Evolutionary conservation across 2,888 invertebrate species (phyloP), one percentile per base, ranked within the genome.

Genomic region (Tenthredo mesomela): DNA sequence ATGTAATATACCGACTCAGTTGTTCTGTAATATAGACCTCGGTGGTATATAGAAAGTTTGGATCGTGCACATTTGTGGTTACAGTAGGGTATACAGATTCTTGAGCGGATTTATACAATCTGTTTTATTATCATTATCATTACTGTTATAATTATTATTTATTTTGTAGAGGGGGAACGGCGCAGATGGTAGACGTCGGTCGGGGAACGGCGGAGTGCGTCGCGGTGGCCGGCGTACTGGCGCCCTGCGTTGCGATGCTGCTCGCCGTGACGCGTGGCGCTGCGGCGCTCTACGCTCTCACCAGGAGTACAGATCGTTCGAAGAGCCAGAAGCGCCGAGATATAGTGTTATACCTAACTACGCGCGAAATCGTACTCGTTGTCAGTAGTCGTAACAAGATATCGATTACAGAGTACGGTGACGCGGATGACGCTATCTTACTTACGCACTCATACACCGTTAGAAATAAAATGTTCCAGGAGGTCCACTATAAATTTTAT

Each of bases 181-280:
- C 75, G 67, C 40, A 84, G 58, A 85, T 58, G 61, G 50, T 71
- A 71, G 67, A 82, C 77, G 80, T 71, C 54, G 86, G 70, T 75
- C 83, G 84, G 7, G 50, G 47, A 82, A 82, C 85, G 87, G 87
- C 87, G 88, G 86, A 85, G 85, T 88, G 90, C 90, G 90, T 91
- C 89, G 90, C 89, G 89, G 88, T 91, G 89, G 88, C 88, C 87
- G 86, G 91, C 91, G 91, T 90, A 89, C 70, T 88, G 91, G 90
- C 91, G 92, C 90, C 90, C 88, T 88, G 91, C 91, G 91, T 91
- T 91, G 91, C 91, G 91, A 87, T 91, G 92, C 90, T 91, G 90
- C 90, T 92, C 91, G 92, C 91, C 89, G 91, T 92, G 92, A 91
- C 92, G 92, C 92, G 92, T 92, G 92, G 92, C 92, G 92, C 92